Evolutionary conservation across 1,140 invertebrate genomes (phyloP), one percentile per base, ranked within the genome.

Genomic region (Drosophila biarmipes): DNA sequence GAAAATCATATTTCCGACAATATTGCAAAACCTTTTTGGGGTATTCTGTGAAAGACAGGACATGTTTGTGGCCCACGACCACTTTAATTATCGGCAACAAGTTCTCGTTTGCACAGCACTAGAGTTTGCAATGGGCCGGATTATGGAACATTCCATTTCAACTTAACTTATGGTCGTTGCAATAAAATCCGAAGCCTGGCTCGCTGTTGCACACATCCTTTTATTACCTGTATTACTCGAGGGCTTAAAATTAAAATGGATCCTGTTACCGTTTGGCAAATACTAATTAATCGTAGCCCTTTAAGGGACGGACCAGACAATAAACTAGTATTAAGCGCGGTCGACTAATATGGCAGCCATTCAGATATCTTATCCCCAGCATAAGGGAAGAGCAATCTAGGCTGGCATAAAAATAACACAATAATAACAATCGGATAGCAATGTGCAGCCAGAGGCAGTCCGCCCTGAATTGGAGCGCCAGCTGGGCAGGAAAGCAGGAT

Each of bases 1-100:
- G 90, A n/a, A 91, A 91, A 55, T 91, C 85, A 77, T 91, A 91
- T 79, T 91, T 91, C 37, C 90, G 72, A 49, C 90, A 91, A 75
- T 91, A 91, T 35, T 91, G 90, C 45, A 91, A 66, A 38, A 91
- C 67, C 67, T 91, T 91, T 59, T 91, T 91, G 6, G 90, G 90
- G 48, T 91, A 90, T 58, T 91, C 90, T 91, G 77, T 17, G 29
- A 1, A 8, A 7, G 29, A 21, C 4, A 37, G 11, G 15, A 58
- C 17, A 6, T 14, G 43, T 31, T 46, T 17, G 15, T 64, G 14
- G 34, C 24, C 10, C 31, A n/a, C 7, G 14, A n/a, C 43, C 24
- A 64, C 35, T 64, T 51, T 67, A 66, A 42, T 51, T 51, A 12
- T 24, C 12, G 8, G 19, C 21, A 12, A 4, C 12, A 53, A 19